These are phyloP conservation scores for Trachelipus rathkii DNA, from an alignment of 1,140 invertebrate species.

Conservation along the genomic window DNA sequence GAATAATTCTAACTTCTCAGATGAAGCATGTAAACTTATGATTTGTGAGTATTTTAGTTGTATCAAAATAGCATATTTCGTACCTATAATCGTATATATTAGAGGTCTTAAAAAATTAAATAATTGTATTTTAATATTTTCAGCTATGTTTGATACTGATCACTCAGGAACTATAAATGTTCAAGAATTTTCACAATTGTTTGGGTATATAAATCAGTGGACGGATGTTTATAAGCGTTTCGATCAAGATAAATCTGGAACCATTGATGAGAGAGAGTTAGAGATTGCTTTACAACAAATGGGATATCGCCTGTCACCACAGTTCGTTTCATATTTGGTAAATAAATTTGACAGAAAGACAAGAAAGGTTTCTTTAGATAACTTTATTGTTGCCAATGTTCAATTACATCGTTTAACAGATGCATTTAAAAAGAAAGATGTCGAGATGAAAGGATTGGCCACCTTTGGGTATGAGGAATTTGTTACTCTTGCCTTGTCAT, in stretches of 20 bases:
- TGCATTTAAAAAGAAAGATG: conserved; percentile 70
- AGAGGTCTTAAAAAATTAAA: no score
- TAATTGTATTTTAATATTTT: no score
- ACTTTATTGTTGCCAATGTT: conserved; percentile 81
- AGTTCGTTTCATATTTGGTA: conserved; percentile 70
- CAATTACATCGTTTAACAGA: conserved; percentile 82
- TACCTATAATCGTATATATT: no score
- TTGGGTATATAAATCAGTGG: conserved; percentile 86
- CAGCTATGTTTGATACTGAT: conserved; percentile 84
- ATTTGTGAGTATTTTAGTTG: conserved; percentile 61
- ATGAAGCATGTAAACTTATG: conserved; percentile 80
- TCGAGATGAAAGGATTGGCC: conserved; percentile 68
- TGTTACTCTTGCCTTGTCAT: conserved; percentile 38
- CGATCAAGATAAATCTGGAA: conserved; percentile 75
- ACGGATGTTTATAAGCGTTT: conserved; percentile 71
- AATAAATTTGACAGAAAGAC: conserved; percentile 61
- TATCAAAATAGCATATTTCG: neutral
- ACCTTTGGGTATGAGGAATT: conserved; percentile 83
- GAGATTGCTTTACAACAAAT: conserved; percentile 74
- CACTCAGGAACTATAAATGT: conserved; percentile 80
- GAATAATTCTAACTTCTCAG: conserved; percentile 78
- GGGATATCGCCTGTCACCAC: conserved; percentile 77
- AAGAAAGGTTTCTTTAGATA: conserved; percentile 66
- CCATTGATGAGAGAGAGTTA: conserved; percentile 75
- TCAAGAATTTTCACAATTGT: conserved; percentile 78